Percentiles rank a stretch among this genome's conserved stretches.
phyloP scores from a whole-genome alignment of 2,113 vertebrate species.

The Panurus biarmicus region DNA sequence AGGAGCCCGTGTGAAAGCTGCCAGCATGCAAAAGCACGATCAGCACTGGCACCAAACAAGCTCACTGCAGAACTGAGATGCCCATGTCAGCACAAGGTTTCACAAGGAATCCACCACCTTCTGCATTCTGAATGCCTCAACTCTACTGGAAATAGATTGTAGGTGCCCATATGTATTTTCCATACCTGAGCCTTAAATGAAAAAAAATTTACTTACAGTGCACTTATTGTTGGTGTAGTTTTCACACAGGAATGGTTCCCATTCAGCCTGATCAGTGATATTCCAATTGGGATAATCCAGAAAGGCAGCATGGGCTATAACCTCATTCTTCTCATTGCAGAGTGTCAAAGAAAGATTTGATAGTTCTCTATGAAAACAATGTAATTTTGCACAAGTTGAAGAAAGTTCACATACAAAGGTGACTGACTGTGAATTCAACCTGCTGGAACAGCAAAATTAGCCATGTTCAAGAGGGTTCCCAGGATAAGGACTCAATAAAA shows the following conservation, averaged over 20 bases:
- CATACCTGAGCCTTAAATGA: background rate
- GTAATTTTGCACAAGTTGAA: background rate
- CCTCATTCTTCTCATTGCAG: slow-evolving; percentile 66
- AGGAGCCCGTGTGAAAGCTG: background rate
- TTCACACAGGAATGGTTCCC: slow-evolving; percentile 75
- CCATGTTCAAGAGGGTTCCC: background rate
- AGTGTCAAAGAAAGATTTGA: slow-evolving; percentile 87
- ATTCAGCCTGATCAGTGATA: slow-evolving; percentile 73
- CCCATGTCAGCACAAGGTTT: background rate
- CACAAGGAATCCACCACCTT: background rate
- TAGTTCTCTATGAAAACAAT: slow-evolving; percentile 78
- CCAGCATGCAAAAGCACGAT: background rate
- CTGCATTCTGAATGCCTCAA: background rate
- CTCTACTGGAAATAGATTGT: background rate
- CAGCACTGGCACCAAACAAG: background rate
- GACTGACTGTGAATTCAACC: background rate
- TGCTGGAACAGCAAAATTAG: background rate
- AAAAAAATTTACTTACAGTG: slow-evolving; percentile 73
- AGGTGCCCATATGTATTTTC: background rate
- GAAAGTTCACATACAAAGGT: background rate
- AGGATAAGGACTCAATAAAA: background rate
- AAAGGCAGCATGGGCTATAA: slow-evolving; percentile 83
- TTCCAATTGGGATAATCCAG: slow-evolving; percentile 81
- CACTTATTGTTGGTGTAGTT: slow-evolving; percentile 64
- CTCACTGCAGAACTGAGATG: background rate